A percentile compares a stretch with the other conserved stretches of the same genome.
phyloP scores from a whole-genome alignment of 92 coral and sea anemone species.

The Porites divaricata region DNA sequence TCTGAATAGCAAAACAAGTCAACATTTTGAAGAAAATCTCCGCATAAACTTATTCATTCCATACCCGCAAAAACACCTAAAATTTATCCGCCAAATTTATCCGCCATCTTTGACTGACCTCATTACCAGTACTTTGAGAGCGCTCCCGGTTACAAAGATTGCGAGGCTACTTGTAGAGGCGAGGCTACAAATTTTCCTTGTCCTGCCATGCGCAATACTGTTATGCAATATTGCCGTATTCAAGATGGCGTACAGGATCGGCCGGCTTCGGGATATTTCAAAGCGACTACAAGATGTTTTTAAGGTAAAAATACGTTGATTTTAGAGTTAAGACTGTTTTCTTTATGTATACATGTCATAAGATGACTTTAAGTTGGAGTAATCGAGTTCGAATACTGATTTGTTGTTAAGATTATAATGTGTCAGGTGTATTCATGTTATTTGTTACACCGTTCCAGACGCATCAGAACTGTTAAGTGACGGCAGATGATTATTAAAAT shows the following conservation, averaged over 20 bases:
- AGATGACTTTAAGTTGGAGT: neutral
- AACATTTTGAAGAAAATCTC: neutral
- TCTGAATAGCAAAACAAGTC: neutral
- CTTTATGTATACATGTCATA: neutral
- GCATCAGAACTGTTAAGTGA: neutral
- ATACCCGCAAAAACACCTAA: neutral
- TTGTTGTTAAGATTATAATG: neutral
- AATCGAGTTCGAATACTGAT: neutral
- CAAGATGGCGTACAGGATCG: constrained; percentile 97
- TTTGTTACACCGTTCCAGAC: neutral
- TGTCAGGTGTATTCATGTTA: neutral
- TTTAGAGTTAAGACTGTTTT: neutral
- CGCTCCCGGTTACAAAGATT: constrained; percentile 11
- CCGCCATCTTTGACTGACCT: constrained; percentile 61
- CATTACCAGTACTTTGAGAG: neutral
- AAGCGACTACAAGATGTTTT: constrained; percentile 76
- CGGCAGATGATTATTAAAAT: too few relatives aligned
- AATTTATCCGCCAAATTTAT: neutral
- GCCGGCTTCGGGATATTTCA: constrained; percentile 77
- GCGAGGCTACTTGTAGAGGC: neutral
- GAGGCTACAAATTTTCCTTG: constrained; percentile 30
- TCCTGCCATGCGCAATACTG: constrained; percentile 64
- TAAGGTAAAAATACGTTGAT: constrained; percentile 54
- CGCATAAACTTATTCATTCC: neutral
- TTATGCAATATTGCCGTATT: constrained; percentile 57